phyloP scores from a whole-genome alignment of 2,113 vertebrate species.

The Aspiorhynchus laticeps region DNA sequence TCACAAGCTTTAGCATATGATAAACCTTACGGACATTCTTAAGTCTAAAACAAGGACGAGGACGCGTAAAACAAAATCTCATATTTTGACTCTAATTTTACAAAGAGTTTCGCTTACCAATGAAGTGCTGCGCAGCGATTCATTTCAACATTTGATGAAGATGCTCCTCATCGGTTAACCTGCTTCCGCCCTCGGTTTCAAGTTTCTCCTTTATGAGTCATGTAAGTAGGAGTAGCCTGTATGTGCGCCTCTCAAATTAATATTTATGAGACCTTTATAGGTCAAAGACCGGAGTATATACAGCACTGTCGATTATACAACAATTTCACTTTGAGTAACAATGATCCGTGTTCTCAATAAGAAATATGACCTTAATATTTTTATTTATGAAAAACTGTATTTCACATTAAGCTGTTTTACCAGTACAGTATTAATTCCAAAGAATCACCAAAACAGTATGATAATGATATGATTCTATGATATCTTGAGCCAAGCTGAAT shows the following conservation, averaged over 20 bases:
- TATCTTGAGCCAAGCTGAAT: background rate
- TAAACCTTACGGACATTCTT: background rate
- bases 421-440: background rate
- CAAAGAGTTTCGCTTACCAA: background rate
- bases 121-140: background rate
- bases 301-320: background rate
- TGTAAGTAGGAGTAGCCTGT: background rate
- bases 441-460: background rate
- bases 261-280: background rate
- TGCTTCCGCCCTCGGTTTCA: background rate
- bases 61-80: background rate
- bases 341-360: background rate
- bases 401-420: background rate
- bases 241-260: background rate
- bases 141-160: background rate
- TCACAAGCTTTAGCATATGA: background rate
- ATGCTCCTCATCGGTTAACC: background rate
- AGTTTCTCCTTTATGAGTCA: background rate
- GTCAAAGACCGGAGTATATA: background rate
- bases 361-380: background rate
- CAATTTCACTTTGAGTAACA: background rate
- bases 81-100: background rate
- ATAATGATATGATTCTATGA: background rate
- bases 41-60: background rate
- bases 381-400: background rate